These are phyloP conservation scores for Phrynocephalus vlangalii DNA, from an alignment of 2,797 vertebrate genomes.

Conservation along the genomic window DNA sequence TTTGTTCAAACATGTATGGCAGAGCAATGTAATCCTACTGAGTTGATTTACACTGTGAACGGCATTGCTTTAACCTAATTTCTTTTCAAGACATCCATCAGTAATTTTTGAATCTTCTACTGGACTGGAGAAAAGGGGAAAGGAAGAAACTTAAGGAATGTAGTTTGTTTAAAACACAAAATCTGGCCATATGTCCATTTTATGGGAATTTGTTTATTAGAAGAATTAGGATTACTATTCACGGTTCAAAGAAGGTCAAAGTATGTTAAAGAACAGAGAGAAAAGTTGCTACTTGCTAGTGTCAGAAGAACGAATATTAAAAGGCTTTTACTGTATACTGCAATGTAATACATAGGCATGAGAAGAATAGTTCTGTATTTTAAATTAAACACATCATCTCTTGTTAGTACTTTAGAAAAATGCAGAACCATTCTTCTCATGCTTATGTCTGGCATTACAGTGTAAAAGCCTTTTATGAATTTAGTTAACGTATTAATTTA, in stretches of 20 bases:
- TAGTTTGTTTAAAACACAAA: slow-evolving; percentile 37
- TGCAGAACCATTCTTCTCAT: too few species aligned
- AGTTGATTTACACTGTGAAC: background rate
- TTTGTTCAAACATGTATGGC: background rate
- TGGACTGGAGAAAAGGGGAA: background rate
- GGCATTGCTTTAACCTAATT: slow-evolving; percentile 1
- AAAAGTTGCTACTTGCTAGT: background rate
- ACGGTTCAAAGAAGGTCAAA: slow-evolving; percentile 39
- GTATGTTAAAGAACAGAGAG: slow-evolving; percentile 20
- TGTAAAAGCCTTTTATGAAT: too few species aligned
- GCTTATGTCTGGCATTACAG: too few species aligned
- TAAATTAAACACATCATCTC: slow-evolving; percentile 20
- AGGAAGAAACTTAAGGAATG: slow-evolving; percentile 36
- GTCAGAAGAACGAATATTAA: background rate
- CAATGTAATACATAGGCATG: slow-evolving; percentile 2
- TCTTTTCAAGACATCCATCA: slow-evolving; percentile 33
- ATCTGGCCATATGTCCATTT: slow-evolving; percentile 43
- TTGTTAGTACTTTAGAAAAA: background rate
- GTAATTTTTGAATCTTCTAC: slow-evolving; percentile 15
- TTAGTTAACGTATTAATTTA: background rate
- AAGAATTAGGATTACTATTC: slow-evolving; percentile 49
- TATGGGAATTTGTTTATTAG: slow-evolving; percentile 38
- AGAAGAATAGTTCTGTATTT: background rate
- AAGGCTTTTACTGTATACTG: background rate
- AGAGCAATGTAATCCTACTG: background rate